Evolutionary conservation across 2,113 vertebrate genomes (phyloP).

Genomic region (Otolemur garnettii): DNA sequence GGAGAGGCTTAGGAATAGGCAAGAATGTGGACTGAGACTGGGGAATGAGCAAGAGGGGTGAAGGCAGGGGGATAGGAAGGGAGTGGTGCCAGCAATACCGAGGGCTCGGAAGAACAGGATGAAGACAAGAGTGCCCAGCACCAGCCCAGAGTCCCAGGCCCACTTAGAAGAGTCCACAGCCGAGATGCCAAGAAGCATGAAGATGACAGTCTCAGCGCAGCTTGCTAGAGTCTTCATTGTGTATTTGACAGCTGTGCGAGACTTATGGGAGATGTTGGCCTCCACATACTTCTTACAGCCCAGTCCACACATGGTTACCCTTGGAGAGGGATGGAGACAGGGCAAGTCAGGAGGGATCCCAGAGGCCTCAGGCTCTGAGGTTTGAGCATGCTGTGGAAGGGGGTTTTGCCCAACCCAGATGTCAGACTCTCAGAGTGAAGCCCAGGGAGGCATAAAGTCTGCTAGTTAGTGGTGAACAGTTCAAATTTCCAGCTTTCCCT

Average conservation of each 20-base stretch:
- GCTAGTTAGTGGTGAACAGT: neutral
- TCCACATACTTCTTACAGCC: slow-evolving; percentile 99
- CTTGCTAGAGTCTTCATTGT: slow-evolving; percentile 99
- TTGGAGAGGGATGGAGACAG: slow-evolving; percentile 76
- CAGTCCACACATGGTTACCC: slow-evolving; percentile 97
- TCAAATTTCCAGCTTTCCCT: neutral
- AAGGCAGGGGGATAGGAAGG: neutral
- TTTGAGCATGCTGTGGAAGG: neutral
- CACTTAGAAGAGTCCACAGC: slow-evolving; percentile 98
- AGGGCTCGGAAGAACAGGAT: slow-evolving; percentile 96
- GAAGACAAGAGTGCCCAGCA: slow-evolving; percentile 96
- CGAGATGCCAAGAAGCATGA: slow-evolving; percentile 98
- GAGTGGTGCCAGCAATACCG: slow-evolving; percentile 85
- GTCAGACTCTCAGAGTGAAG: slow-evolving; percentile 38
- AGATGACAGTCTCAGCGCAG: slow-evolving; percentile 98
- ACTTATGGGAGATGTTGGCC: slow-evolving; percentile 99
- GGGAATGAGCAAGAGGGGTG: neutral
- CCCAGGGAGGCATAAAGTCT: neutral
- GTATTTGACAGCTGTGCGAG: slow-evolving; percentile 97
- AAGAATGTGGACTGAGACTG: slow-evolving; percentile 33
- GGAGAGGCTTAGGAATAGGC: slow-evolving; percentile 11
- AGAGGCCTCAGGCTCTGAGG: neutral
- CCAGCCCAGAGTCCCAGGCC: slow-evolving; percentile 97
- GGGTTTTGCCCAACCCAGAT: neutral
- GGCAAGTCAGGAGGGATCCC: neutral